Percentiles rank a stretch among this genome's conserved stretches.
Evolutionary conservation across 2,888 invertebrate species (phyloP).

Genomic region (Heliconius hortense): DNA sequence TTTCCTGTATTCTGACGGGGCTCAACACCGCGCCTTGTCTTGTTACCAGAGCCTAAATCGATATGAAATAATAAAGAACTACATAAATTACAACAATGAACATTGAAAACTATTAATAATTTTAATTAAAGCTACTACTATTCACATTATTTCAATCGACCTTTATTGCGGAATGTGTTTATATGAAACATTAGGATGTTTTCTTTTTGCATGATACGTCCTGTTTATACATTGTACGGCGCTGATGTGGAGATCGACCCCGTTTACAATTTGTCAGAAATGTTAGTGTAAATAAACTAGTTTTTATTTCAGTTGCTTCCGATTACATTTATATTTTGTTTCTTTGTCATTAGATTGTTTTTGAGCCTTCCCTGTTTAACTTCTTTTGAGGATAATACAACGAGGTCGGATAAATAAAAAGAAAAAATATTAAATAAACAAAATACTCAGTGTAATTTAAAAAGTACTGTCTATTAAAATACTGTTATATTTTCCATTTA

Average conservation of each 20-base stretch:
- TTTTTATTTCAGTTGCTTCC: background rate
- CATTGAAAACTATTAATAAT: background rate
- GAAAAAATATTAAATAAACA: too few species aligned
- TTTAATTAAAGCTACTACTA: background rate
- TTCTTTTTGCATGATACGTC: slow-evolving; percentile 19
- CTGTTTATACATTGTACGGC: slow-evolving; percentile 1
- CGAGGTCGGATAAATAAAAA: too few species aligned
- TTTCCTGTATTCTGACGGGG: too few species aligned
- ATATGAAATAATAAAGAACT: too few species aligned
- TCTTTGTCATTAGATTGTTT: background rate
- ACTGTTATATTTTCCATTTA: too few species aligned
- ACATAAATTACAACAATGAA: background rate
- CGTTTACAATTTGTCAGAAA: background rate
- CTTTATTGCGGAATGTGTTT: slow-evolving; percentile 11
- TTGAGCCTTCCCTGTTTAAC: too few species aligned
- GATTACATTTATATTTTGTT: background rate
- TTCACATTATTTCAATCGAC: background rate
- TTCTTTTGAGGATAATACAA: too few species aligned
- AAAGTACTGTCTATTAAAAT: too few species aligned
- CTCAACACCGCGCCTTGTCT: too few species aligned
- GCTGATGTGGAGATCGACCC: slow-evolving; percentile 1
- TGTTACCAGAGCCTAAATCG: too few species aligned
- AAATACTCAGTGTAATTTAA: too few species aligned
- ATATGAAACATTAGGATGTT: slow-evolving; percentile 17
- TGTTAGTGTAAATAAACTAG: background rate